Evolutionary conservation across 2,888 invertebrate species (phyloP).

Genomic region (Athalia rosae): DNA sequence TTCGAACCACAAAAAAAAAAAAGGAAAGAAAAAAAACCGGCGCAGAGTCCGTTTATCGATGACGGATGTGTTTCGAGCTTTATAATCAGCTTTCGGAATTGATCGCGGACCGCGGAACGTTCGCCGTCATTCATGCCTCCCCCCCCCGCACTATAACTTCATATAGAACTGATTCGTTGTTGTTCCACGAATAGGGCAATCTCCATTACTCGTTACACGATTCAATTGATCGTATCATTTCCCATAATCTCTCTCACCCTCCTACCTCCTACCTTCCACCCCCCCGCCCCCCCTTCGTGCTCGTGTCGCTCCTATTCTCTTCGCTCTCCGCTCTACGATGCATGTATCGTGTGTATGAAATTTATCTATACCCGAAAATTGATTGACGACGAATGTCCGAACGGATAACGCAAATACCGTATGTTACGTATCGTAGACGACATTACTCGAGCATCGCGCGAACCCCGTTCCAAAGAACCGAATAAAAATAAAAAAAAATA

Average conservation of each 20-base stretch:
- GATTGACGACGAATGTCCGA: too few species aligned
- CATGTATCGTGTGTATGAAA: too few species aligned
- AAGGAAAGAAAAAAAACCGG: background rate
- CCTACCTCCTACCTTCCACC: background rate
- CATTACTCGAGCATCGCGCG: too few species aligned
- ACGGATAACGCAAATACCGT: too few species aligned
- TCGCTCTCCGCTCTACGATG: too few species aligned
- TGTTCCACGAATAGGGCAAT: conserved; percentile 63
- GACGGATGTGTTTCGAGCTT: conserved; percentile 60
- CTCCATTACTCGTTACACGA: conserved; percentile 63
- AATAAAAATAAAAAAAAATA: too few species aligned
- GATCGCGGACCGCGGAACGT: conserved; percentile 39
- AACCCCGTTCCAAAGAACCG: too few species aligned
- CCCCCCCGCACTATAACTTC: conserved; percentile 45
- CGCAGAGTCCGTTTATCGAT: conserved; percentile 25
- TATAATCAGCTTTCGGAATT: conserved; percentile 65
- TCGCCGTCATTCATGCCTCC: conserved; percentile 55
- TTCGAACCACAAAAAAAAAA: background rate
- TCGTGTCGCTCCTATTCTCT: background rate
- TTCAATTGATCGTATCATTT: conserved; percentile 65
- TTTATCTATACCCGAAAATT: too few species aligned
- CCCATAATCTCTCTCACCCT: conserved; percentile 45
- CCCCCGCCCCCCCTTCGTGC: background rate
- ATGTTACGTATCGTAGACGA: too few species aligned
- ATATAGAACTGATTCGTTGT: conserved; percentile 49